Conservation (phyloP, 2,888 invertebrate species). For the Drosophila mettleri region DNA sequence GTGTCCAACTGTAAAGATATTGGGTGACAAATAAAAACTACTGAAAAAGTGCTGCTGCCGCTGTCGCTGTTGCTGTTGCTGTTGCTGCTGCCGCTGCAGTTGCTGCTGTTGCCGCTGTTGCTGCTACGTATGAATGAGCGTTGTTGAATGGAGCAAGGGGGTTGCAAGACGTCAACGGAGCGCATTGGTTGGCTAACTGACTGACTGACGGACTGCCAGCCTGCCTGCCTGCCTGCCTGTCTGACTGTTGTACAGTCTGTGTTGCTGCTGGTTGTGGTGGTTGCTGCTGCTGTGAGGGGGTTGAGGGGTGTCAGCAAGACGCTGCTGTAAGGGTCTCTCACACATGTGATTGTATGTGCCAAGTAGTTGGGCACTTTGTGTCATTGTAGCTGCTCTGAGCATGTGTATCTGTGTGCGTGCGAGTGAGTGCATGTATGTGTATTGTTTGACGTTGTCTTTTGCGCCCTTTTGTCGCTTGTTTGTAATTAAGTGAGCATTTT, state of each 20-base stretch:
- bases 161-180: slow-evolving; percentile 39
- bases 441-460: slow-evolving; percentile 66
- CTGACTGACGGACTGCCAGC: slow-evolving; percentile 1
- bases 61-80: slow-evolving; percentile 31
- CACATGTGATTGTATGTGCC: slow-evolving; percentile 53
- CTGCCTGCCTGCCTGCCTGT: neutral
- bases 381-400: slow-evolving; percentile 53
- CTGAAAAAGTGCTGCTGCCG: slow-evolving; percentile 69
- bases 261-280: slow-evolving; percentile 31
- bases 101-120: slow-evolving; percentile 35
- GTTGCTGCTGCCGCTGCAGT: slow-evolving; percentile 21
- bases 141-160: slow-evolving; percentile 41
- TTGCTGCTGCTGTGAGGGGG: slow-evolving; percentile 47
- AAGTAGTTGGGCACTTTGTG: slow-evolving; percentile 50
- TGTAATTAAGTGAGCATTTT: slow-evolving; percentile 79
- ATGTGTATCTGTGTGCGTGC: slow-evolving; percentile 40
- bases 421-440: no score
- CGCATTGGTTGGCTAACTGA: slow-evolving; percentile 69
- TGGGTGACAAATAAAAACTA: slow-evolving; percentile 84
- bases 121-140: slow-evolving; percentile 77
- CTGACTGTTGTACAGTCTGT: slow-evolving; percentile 30
- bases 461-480: slow-evolving; percentile 76
- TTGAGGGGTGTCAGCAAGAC: slow-evolving; percentile 39
- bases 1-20: slow-evolving; percentile 82
- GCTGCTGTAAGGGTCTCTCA: slow-evolving; percentile 67